Evolutionary conservation across 2,888 invertebrate genomes (phyloP), one percentile per base, ranked within the genome.

Genomic region (Acholoe squamosa): DNA sequence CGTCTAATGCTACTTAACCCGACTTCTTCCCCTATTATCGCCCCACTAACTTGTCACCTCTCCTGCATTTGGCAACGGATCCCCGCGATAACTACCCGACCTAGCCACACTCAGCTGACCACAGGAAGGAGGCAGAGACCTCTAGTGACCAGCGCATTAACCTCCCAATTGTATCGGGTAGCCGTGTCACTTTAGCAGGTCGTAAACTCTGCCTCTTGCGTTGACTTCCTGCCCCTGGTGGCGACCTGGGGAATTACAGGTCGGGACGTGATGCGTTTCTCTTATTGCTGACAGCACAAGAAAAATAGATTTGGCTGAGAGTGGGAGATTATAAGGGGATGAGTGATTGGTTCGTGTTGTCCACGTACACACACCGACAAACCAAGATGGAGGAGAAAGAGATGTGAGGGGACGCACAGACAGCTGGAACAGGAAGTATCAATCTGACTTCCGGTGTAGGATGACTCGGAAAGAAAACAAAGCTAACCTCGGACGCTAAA

Each of bases 241-340:
- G 52, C 12, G 86, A 52, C 86, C 86, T 19, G 28, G 52, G 25
- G 86, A 43, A 86, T 86, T 86, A 86, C 86, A 86, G 86, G 86
- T 86, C 86, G 52, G 28, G 22, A 31, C 33, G 54, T 52, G 86
- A 52, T 86, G 25, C 86, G 28, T 86, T 56, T 56, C 86, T 86
- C 86, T 86, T 86, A n/a, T 54, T 56, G 16, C 28, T n/a, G 86
- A 86, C 86, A 56, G 86, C 86, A 86, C 86, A 86, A 86, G 86
- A 86, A 86, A 86, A 54, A 56, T 54, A 43, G 80, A 80, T 80
- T 80, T 80, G 14, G 34, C 80, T 0, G n/a, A 34, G 80, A 80
- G 80, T 80, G 86, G 56, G 22, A 86, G 52, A 86, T 86, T 52
- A 86, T n/a, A 80, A 80, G 80, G 80, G 12, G 34, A 43, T 80